Evolutionary conservation across 2,113 vertebrate species (phyloP).

Genomic region (Aegotheles bennettii): DNA sequence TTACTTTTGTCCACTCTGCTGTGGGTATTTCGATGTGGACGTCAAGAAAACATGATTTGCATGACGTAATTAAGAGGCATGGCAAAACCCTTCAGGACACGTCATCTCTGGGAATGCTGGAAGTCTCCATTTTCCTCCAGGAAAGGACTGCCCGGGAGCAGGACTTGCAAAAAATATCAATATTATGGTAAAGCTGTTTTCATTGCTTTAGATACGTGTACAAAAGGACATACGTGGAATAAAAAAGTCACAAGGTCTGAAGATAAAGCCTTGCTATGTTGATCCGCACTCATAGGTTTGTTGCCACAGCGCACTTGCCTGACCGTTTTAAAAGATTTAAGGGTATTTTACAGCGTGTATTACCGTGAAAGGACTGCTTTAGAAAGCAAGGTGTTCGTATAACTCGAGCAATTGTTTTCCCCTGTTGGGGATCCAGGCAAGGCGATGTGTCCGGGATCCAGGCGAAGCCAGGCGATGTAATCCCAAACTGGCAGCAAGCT

Average conservation of each 20-base stretch:
- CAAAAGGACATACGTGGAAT: background rate
- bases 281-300: background rate
- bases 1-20: background rate
- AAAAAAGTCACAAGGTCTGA: background rate
- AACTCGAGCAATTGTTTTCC: background rate
- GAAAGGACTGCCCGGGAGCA: background rate
- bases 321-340: background rate
- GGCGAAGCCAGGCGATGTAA: too few relatives aligned
- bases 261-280: background rate
- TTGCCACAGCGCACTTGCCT: background rate
- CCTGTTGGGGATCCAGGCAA: too few relatives aligned
- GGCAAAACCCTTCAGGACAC: background rate
- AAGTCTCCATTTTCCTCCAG: background rate
- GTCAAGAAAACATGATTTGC: background rate
- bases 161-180: background rate
- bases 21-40: rapidly evolving
- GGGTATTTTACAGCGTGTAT: background rate
- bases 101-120: background rate
- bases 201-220: background rate
- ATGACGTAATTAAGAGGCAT: background rate
- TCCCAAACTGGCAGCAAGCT: too few relatives aligned
- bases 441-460: too few relatives aligned
- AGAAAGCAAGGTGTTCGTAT: background rate
- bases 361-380: background rate
- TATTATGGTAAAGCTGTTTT: background rate